Percentiles rank a stretch among this genome's conserved stretches.
Evolutionary conservation across 2,888 invertebrate species (phyloP).

Genomic region (Eilema sororculum): DNA sequence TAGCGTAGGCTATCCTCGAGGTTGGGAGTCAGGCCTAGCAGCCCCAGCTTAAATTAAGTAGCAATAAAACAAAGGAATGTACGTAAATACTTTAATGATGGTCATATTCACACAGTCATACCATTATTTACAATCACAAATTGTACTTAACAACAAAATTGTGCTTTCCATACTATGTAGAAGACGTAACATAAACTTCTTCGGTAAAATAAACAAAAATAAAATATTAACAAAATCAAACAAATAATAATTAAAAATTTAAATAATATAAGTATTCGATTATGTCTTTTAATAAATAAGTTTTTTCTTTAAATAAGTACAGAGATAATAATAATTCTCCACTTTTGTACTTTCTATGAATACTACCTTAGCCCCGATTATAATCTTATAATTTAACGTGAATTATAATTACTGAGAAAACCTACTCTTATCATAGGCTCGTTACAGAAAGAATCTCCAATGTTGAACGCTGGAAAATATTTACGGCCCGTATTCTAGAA

Average conservation of each 20-base stretch:
- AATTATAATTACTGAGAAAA: constrained; percentile 40
- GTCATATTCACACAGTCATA: constrained; percentile 84
- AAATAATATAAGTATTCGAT: constrained; percentile 40
- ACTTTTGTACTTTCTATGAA: constrained; percentile 74
- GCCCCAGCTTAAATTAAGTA: constrained; percentile 15
- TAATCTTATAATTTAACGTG: constrained; percentile 46
- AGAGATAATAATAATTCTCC: constrained; percentile 41
- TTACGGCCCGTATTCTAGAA: too few species aligned
- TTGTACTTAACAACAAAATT: constrained; percentile 83
- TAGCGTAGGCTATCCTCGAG: too few species aligned
- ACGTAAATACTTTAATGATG: constrained; percentile 85
- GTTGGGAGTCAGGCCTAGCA: too few species aligned
- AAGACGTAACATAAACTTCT: constrained; percentile 60
- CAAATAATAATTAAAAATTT: constrained; percentile 46
- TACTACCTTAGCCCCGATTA: constrained; percentile 64
- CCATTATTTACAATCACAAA: constrained; percentile 82
- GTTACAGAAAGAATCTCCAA: constrained; percentile 29
- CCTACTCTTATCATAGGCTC: constrained; percentile 36
- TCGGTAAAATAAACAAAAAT: constrained; percentile 65
- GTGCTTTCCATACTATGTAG: constrained; percentile 72
- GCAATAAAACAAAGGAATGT: constrained; percentile 52
- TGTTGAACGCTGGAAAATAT: constrained; percentile 35
- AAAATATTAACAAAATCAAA: constrained; percentile 67
- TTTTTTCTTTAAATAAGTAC: constrained; percentile 23
- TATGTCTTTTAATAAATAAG: constrained; percentile 61